Conservation (phyloP, 2,797 vertebrate species). For the Chelonia mydas region DNA sequence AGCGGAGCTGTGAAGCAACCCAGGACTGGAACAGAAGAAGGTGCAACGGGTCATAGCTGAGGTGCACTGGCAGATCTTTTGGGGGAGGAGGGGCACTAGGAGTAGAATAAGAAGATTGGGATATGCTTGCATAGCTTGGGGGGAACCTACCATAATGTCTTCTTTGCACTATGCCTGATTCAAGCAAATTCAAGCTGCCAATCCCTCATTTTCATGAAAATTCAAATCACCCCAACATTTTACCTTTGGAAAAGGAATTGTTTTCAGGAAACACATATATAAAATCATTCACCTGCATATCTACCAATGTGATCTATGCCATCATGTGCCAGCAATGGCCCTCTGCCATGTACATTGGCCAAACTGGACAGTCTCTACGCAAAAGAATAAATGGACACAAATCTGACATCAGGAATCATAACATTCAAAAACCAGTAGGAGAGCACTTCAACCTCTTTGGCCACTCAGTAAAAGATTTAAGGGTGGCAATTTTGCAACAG, state of each 20-base stretch:
- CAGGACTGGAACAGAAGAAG: background rate
- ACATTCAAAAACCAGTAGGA: too few relatives aligned
- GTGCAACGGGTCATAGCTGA: background rate
- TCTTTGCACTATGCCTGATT: background rate
- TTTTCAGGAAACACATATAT: background rate
- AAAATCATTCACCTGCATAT: too few relatives aligned
- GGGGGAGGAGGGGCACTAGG: fast-evolving
- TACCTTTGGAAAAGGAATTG: background rate
- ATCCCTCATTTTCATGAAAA: background rate
- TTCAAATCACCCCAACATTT: background rate
- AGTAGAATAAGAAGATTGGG: background rate
- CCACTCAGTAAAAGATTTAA: too few relatives aligned
- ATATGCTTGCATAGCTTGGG: background rate
- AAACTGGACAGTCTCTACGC: too few relatives aligned
- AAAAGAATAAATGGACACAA: too few relatives aligned
- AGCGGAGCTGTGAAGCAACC: background rate
- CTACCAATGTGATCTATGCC: too few relatives aligned
- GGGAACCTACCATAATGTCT: background rate
- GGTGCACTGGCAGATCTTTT: background rate
- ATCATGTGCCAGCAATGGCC: too few relatives aligned
- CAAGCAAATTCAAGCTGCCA: background rate
- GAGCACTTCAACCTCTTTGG: too few relatives aligned
- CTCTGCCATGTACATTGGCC: too few relatives aligned
- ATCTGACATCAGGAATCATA: too few relatives aligned
- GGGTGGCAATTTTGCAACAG: too few relatives aligned